Conservation (phyloP, 2,797 vertebrate species). For the Chrosomus eos region DNA sequence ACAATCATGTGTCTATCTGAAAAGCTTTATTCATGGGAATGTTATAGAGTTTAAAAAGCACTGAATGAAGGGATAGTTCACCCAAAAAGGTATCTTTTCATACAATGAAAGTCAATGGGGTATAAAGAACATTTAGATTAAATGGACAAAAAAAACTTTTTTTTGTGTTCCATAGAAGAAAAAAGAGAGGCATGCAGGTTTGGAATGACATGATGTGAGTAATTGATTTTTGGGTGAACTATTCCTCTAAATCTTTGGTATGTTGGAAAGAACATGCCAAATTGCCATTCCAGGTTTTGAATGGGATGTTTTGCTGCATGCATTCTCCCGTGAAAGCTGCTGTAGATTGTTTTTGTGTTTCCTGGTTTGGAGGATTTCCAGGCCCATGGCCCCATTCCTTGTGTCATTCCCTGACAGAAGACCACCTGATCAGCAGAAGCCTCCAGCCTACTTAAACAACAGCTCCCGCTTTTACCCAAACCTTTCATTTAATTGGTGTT, state of each 20-base stretch:
- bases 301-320: not conserved
- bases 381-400: constrained; percentile 38
- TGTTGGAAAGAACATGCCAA: not conserved
- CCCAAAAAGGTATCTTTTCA: not conserved
- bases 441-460: constrained; percentile 47
- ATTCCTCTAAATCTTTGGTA: constrained; percentile 6
- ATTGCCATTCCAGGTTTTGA: not conserved
- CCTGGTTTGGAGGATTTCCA: constrained; percentile 45
- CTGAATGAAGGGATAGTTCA: not conserved
- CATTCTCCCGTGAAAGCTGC: not conserved
- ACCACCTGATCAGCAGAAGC: constrained; percentile 46
- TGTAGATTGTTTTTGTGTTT: constrained; percentile 46
- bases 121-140: not conserved
- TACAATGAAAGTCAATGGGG: not conserved
- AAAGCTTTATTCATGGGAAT: not conserved
- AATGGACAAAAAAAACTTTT: not conserved
- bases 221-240: not conserved
- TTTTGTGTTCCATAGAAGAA: not conserved
- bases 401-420: constrained; percentile 41
- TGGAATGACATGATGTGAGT: not conserved
- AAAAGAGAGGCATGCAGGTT: not conserved
- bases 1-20: not conserved
- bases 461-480: constrained; percentile 27
- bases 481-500: constrained; percentile 54
- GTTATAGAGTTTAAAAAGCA: not conserved